Percentiles rank a stretch among this genome's conserved stretches.
phyloP scores from a whole-genome alignment of 1,140 invertebrate species.

The Leptinotarsa undecemlineata region DNA sequence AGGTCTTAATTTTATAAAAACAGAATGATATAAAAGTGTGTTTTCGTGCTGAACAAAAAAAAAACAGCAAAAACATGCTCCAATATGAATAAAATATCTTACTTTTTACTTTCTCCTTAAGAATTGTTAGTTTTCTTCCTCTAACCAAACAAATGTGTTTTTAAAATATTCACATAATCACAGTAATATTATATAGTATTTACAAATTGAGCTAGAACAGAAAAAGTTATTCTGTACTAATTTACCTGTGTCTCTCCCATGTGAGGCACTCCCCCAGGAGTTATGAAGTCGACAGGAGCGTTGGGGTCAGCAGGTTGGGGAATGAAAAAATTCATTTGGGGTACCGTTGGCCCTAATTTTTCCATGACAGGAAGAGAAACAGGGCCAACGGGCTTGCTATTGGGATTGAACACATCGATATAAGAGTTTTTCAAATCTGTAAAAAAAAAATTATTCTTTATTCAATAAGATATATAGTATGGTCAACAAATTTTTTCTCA shows the following conservation, averaged over 20 bases:
- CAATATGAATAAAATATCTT: conserved; percentile 9
- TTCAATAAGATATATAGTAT: conserved; percentile 29
- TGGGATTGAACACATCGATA: conserved; percentile 83
- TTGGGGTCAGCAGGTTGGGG: conserved; percentile 63
- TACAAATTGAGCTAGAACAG: conserved; percentile 6
- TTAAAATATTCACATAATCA: neutral
- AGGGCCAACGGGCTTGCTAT: conserved; percentile 59
- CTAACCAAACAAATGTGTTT: conserved; percentile 18
- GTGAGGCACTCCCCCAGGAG: conserved; percentile 50
- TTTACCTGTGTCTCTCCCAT: conserved; percentile 38
- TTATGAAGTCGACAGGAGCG: conserved; percentile 63
- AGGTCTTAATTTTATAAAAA: neutral
- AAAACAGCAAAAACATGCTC: conserved; percentile 18
- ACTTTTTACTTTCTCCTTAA: conserved; percentile 20
- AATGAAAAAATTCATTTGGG: conserved; percentile 59
- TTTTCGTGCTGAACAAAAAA: conserved; percentile 11
- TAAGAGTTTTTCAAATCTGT: conserved; percentile 78
- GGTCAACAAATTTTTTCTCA: neutral
- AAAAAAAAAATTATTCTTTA: conserved; percentile 40
- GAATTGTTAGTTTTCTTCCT: conserved; percentile 27
- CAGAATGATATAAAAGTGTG: conserved; percentile 6
- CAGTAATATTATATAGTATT: neutral
- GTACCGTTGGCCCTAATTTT: conserved; percentile 41
- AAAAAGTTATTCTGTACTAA: conserved; percentile 4
- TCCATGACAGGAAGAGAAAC: conserved; percentile 56